A percentile compares a stretch with the other conserved stretches of the same genome.
phyloP scores from a whole-genome alignment of 2,888 invertebrate genomes.

The Subacronicta megacephala region DNA sequence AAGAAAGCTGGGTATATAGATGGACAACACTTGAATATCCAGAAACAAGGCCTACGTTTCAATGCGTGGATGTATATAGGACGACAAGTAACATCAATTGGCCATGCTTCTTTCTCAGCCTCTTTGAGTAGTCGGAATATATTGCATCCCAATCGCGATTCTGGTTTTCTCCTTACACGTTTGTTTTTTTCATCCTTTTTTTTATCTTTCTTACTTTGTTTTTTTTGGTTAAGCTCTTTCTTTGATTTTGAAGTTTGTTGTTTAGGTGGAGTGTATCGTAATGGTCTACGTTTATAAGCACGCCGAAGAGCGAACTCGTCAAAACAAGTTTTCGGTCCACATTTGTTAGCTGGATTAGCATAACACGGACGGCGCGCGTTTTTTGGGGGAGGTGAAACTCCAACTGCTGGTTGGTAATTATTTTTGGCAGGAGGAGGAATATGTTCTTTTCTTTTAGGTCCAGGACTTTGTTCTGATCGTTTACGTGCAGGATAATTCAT shows the following conservation, averaged over 20 bases:
- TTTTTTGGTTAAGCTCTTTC: background rate
- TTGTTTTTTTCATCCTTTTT: background rate
- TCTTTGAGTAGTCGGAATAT: background rate
- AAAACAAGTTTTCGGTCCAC: background rate
- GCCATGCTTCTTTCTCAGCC: constrained; percentile 28
- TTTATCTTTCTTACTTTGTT: background rate
- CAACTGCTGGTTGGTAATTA: constrained; percentile 15
- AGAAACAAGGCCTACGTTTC: constrained; percentile 25
- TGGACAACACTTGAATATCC: constrained; percentile 48
- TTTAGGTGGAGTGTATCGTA: constrained; percentile 16
- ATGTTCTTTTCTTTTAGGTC: constrained; percentile 6
- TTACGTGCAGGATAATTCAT: constrained; percentile 21
- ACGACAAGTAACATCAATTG: constrained; percentile 13
- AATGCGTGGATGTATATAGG: constrained; percentile 19
- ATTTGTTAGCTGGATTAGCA: constrained; percentile 6
- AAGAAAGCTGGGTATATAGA: constrained; percentile 59
- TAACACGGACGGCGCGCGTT: constrained; percentile 5
- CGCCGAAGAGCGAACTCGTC: constrained; percentile 20
- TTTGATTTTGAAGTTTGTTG: background rate
- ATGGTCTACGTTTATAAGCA: constrained; percentile 28
- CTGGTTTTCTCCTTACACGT: background rate
- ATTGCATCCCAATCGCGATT: background rate
- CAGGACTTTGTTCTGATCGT: constrained; percentile 5
- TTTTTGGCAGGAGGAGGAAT: constrained; percentile 10
- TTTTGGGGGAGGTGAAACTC: constrained; percentile 16